Percentiles rank a stretch among this genome's conserved stretches.
phyloP scores from a whole-genome alignment of 2,888 invertebrate species.

The Eremobia ochroleuca region DNA sequence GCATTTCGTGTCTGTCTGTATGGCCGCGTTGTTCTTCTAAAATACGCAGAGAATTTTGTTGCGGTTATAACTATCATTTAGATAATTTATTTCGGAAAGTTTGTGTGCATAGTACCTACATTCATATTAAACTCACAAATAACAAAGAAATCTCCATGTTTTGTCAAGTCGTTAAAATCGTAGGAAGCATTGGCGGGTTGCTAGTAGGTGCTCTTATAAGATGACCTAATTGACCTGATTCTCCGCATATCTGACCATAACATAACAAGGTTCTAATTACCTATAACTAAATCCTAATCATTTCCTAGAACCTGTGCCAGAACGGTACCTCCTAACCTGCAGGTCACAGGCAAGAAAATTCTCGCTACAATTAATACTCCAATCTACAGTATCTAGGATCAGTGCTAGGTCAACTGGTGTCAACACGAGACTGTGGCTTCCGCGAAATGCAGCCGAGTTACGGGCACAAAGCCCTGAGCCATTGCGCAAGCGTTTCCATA shows the following conservation, averaged over 20 bases:
- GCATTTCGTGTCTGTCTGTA: no score
- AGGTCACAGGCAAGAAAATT: slow-evolving; percentile 43
- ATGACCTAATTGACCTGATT: neutral
- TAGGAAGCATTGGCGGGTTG: no score
- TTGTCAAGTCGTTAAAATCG: no score
- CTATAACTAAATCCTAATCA: slow-evolving; percentile 18
- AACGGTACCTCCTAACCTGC: slow-evolving; percentile 25
- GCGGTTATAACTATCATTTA: no score
- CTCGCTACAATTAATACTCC: slow-evolving; percentile 53
- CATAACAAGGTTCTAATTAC: neutral
- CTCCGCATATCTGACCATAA: neutral
- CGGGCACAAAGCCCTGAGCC: slow-evolving; percentile 26
- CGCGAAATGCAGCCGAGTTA: slow-evolving; percentile 55
- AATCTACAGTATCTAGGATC: slow-evolving; percentile 63
- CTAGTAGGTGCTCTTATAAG: neutral
- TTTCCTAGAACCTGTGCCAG: slow-evolving; percentile 29
- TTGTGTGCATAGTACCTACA: no score
- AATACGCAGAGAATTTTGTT: no score
- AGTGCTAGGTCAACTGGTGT: slow-evolving; percentile 75
- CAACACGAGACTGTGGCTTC: slow-evolving; percentile 73
- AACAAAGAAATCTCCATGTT: no score
- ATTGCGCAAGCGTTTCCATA: slow-evolving; percentile 38
- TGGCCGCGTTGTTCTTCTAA: no score
- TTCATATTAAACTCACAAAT: no score
- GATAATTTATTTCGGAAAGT: no score